phyloP scores from a whole-genome alignment of 53 echinoderm and acorn worm species.

The Crossaster papposus region DNA sequence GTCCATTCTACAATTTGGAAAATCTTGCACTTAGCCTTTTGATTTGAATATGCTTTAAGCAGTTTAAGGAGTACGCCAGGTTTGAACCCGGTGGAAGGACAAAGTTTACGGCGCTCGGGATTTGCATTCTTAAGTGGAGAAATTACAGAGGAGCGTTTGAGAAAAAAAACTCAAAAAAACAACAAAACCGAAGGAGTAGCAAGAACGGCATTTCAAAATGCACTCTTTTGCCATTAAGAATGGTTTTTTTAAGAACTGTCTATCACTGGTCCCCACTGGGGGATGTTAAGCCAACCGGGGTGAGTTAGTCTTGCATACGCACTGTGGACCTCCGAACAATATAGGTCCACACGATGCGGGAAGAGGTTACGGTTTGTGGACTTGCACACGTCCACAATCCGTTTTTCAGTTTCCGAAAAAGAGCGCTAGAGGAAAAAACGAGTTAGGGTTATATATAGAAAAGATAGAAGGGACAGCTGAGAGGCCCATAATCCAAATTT shows the following conservation, averaged over 20 bases:
- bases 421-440: too few relatives aligned
- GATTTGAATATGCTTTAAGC: constrained; percentile 46
- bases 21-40: constrained; percentile 52
- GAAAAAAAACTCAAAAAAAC: background rate
- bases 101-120: constrained; percentile 12
- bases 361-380: too few relatives aligned
- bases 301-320: too few relatives aligned
- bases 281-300: constrained; percentile 40
- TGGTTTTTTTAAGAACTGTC: constrained; percentile 66
- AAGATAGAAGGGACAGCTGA: too few relatives aligned
- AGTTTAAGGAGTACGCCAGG: constrained; percentile 37
- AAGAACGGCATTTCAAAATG: background rate
- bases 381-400: too few relatives aligned
- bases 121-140: constrained; percentile 44
- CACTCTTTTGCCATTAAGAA: constrained; percentile 22
- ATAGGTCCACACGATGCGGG: too few relatives aligned
- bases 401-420: too few relatives aligned
- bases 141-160: constrained; percentile 20
- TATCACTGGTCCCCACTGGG: background rate
- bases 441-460: too few relatives aligned
- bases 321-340: too few relatives aligned
- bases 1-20: constrained; percentile 3
- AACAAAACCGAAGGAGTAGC: constrained; percentile 30
- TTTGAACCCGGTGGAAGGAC: background rate
- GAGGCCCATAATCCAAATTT: too few relatives aligned